These are phyloP conservation scores for Rhinogobio ventralis DNA, from an alignment of 2,797 vertebrate genomes.

Conservation along the genomic window DNA sequence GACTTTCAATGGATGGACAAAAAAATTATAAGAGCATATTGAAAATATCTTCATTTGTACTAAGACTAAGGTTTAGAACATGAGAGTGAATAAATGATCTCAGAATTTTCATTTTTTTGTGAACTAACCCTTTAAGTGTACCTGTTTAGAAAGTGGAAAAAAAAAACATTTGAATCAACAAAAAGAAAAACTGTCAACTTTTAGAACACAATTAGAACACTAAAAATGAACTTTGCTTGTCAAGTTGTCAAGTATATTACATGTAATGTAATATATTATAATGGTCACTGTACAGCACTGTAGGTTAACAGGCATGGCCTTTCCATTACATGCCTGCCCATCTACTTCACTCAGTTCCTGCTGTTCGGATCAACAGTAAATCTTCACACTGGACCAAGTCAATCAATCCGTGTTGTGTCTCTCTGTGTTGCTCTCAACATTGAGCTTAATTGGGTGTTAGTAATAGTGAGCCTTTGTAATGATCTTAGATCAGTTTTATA, in stretches of 20 bases:
- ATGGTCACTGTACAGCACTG: not conserved
- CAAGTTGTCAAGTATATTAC: no score
- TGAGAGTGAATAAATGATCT: not conserved
- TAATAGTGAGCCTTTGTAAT: not conserved
- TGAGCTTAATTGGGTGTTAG: not conserved
- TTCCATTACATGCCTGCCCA: not conserved
- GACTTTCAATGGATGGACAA: not conserved
- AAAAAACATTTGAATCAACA: not conserved
- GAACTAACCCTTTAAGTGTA: not conserved
- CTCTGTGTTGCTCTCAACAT: not conserved
- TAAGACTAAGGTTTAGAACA: not conserved
- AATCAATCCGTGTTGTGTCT: not conserved
- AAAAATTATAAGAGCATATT: not conserved
- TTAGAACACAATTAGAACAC: not conserved
- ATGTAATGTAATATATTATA: not conserved
- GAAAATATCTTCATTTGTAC: not conserved
- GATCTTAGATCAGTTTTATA: not conserved
- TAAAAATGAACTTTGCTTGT: not conserved
- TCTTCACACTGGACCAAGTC: not conserved
- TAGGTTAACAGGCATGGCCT: not conserved
- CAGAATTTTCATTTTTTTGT: not conserved
- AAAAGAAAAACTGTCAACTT: not conserved
- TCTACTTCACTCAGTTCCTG: conserved; percentile 4
- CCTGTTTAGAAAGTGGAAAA: not conserved
- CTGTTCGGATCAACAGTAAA: not conserved